Percentiles rank a stretch among this genome's conserved stretches.
These are phyloP conservation scores for Calyptomena viridis DNA, from an alignment of 2,113 vertebrate species.

Conservation along the genomic window DNA sequence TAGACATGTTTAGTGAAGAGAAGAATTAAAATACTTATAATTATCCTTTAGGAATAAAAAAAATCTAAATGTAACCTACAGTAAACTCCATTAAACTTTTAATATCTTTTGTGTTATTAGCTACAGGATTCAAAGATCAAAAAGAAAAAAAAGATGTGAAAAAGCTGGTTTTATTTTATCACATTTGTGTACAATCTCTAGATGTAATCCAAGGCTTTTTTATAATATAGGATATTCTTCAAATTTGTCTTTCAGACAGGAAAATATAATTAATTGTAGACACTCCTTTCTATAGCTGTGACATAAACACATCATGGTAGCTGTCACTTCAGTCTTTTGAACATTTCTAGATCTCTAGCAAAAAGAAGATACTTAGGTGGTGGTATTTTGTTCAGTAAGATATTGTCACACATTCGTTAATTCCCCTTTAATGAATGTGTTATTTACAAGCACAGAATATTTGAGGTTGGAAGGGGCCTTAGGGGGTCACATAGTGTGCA, in stretches of 20 bases:
- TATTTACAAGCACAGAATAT: not conserved
- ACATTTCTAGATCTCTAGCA: not conserved
- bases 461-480: not conserved
- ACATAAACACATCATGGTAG: not conserved
- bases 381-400: not conserved
- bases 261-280: not conserved
- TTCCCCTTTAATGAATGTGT: not conserved
- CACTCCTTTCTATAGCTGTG: not conserved
- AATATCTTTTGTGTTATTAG: constrained; percentile 5
- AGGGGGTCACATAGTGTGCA: not conserved
- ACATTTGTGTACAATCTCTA: not conserved
- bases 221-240: not conserved
- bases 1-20: not conserved
- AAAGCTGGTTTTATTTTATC: not conserved
- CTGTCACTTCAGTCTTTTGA: not conserved
- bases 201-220: not conserved
- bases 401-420: not conserved
- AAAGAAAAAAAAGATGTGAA: not conserved
- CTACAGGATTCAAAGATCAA: not conserved
- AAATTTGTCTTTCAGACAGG: not conserved
- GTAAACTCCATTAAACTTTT: constrained; percentile 18
- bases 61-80: not conserved
- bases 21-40: constrained; percentile 26
- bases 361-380: not conserved
- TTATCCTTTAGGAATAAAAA: not conserved